Evolutionary conservation across 2,888 invertebrate genomes (phyloP).

Genomic region (Actias luna): DNA sequence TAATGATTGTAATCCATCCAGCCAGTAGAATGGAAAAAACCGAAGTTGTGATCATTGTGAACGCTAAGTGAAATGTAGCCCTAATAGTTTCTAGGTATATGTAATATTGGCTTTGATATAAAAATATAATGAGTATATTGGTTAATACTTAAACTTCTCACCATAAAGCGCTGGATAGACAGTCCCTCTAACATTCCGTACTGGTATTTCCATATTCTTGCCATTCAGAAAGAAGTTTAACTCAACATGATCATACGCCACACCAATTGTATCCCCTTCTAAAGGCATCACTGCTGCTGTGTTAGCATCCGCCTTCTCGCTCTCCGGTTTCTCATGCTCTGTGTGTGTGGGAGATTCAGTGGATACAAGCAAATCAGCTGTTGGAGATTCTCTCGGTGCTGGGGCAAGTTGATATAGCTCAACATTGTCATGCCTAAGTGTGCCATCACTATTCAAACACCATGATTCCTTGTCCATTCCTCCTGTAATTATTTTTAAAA

Average conservation of each 20-base stretch:
- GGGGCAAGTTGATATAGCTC: slow-evolving; percentile 85
- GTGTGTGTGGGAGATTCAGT: slow-evolving; percentile 57
- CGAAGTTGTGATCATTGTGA: no score
- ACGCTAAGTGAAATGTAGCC: no score
- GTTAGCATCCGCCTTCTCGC: slow-evolving; percentile 46
- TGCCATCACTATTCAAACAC: slow-evolving; percentile 95
- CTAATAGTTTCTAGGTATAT: no score
- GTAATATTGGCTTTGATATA: background rate
- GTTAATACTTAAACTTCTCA: slow-evolving; percentile 65
- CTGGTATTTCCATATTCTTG: slow-evolving; percentile 90
- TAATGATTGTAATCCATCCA: no score
- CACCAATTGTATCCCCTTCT: slow-evolving; percentile 96
- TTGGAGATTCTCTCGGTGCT: slow-evolving; percentile 69
- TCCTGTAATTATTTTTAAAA: slow-evolving; percentile 71
- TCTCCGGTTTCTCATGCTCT: slow-evolving; percentile 55
- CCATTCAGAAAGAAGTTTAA: slow-evolving; percentile 97
- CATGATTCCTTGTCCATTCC: slow-evolving; percentile 95
- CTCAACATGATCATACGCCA: slow-evolving; percentile 98
- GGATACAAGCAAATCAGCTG: slow-evolving; percentile 66
- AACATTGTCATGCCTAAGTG: slow-evolving; percentile 91
- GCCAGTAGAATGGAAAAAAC: no score
- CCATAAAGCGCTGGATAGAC: slow-evolving; percentile 96
- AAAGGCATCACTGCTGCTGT: slow-evolving; percentile 82
- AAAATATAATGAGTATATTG: no score
- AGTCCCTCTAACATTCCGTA: slow-evolving; percentile 94